Evolutionary conservation across 2,888 invertebrate species (phyloP).

Genomic region (Oxyteleia sp.): DNA sequence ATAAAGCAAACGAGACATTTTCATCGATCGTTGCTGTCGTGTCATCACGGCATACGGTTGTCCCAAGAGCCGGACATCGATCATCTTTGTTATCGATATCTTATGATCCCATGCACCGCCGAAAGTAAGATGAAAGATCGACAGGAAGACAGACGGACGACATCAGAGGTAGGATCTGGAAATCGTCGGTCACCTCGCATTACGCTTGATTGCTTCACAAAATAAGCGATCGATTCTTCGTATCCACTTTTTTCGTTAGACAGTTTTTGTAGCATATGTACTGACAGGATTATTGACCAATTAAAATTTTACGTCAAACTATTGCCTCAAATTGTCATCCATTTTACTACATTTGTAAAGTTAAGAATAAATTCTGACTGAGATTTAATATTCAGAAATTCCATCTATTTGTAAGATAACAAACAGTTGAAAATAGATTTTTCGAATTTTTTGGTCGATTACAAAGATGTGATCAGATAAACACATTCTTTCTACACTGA

Average conservation of each 20-base stretch:
- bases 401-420: conserved; percentile 18
- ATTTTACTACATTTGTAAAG: conserved; percentile 13
- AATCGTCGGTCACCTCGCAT: conserved; percentile 79
- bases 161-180: conserved; percentile 83
- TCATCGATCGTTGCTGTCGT: conserved; percentile 77
- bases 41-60: conserved; percentile 76
- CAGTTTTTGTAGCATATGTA: conserved; percentile 63
- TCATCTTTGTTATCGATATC: conserved; percentile 87
- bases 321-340: conserved; percentile 29
- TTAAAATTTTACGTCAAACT: conserved; percentile 60
- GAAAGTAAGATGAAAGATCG: conserved; percentile 77
- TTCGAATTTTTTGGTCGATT: conserved; percentile 48
- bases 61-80: conserved; percentile 82
- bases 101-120: conserved; percentile 78
- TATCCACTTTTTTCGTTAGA: conserved; percentile 72
- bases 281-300: conserved; percentile 56
- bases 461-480: conserved; percentile 37
- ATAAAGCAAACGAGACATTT: conserved; percentile 80
- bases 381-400: conserved; percentile 46
- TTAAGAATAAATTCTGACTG: conserved; percentile 1
- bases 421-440: too few relatives aligned
- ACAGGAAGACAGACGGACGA: conserved; percentile 76
- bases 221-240: conserved; percentile 82
- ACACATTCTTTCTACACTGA: conserved; percentile 7
- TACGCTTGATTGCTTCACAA: conserved; percentile 84